Evolutionary conservation across 2,888 invertebrate species (phyloP).

Genomic region (Drosophila demipolita): DNA sequence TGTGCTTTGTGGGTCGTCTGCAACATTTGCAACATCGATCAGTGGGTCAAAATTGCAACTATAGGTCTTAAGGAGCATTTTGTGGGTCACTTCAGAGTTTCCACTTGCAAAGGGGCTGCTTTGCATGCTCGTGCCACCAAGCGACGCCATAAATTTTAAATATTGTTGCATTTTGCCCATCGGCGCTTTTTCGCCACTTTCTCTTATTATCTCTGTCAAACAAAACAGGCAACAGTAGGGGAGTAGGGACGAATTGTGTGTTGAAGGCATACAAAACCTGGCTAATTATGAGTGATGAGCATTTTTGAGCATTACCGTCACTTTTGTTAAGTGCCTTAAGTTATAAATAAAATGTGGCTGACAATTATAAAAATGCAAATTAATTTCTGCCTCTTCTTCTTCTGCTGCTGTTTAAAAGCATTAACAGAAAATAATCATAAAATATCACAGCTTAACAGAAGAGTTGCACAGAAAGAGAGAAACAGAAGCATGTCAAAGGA

Average conservation of each 20-base stretch:
- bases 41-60: conserved; percentile 47
- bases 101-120: conserved; percentile 17
- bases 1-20: conserved; percentile 32
- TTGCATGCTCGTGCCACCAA: not conserved
- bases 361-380: not conserved
- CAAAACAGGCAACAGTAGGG: not conserved
- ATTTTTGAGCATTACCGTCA: conserved; percentile 12
- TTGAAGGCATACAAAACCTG: conserved; percentile 44
- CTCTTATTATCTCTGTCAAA: conserved; percentile 23
- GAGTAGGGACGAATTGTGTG: conserved; percentile 1
- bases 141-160: conserved; percentile 65
- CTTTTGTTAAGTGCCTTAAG: conserved; percentile 10
- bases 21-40: conserved; percentile 50
- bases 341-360: conserved; percentile 3
- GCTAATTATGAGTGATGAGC: conserved; percentile 54
- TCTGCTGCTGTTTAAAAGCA: not conserved
- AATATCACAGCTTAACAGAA: not conserved
- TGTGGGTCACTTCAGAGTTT: conserved; percentile 58
- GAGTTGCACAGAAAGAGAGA: not conserved
- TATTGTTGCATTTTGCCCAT: conserved; percentile 66
- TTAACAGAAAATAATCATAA: not conserved
- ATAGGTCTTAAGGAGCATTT: conserved; percentile 34
- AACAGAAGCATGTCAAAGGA: too few species aligned
- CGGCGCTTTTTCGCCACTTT: conserved; percentile 32
- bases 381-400: not conserved